Base-by-base conservation (phyloP, 1,140 invertebrate genomes). In the Caerostris extrusa region DNA sequence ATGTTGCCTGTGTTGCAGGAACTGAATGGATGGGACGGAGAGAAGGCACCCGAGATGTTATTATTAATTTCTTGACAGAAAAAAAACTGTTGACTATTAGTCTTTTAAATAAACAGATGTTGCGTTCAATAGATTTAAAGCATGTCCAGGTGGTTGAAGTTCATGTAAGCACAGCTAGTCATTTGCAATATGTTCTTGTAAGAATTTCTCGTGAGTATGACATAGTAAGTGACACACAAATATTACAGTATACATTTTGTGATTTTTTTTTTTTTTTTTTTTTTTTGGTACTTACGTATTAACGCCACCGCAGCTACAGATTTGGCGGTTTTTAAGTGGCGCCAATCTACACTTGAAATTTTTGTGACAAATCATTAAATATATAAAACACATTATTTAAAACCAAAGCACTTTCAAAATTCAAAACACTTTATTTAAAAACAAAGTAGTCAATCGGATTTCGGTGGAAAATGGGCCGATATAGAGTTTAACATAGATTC, bases 141-240 rank as follows among this genome's bases (percentile, higher is more conserved):
- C 89, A 95, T 7, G 94, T 95, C 58, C 93, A 95, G 53, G 89
- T 93, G 3, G 94, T 96, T 53, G 93, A 95, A n/a, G 87, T 96
- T 10, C 90, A 95, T 53, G 94, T 94, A 12, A 95, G 92, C 77
- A 85, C 58, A 17, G 94, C 95, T 67, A 50, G 53, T 19, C 6
- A 69, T 5, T n/a, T 93, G 10, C 86, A 94, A 61, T 96, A 96
- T 93, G 34, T 97, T 0, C 94, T 97, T 53, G 95, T 97, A 14
- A 96, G 96, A 91, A 96, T 97, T 19, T 96, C 96, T 0, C 96
- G 97, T 94, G 97, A 97, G 95, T 97, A 97, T 95, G 97, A 97
- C 93, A 95, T 96, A 83, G 96, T 95, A 77, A 71, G 94, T 95
- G 6, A 93, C 95, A 91, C 55, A 53, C 19, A 57, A n/a, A 6